Percentiles rank a stretch among this genome's conserved stretches.
Conservation (phyloP, 2,797 vertebrate genomes). For the Phalanger gymnotis region DNA sequence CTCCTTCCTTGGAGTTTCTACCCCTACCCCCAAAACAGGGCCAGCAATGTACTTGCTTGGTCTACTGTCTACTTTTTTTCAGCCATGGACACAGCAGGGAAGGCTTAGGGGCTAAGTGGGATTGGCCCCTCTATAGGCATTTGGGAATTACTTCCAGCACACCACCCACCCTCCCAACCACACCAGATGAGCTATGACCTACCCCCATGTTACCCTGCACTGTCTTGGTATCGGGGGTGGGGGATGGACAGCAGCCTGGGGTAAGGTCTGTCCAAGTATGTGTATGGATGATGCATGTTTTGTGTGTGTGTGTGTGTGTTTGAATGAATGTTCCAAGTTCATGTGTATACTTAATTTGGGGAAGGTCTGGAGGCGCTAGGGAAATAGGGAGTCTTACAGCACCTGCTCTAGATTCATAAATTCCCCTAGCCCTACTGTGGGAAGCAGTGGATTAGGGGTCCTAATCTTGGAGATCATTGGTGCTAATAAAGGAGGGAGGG, state of each 20-base stretch:
- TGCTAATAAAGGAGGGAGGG: constrained; percentile 76
- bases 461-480: constrained; percentile 80
- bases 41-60: constrained; percentile 70
- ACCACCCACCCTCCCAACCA: neutral
- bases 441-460: constrained; percentile 73
- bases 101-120: constrained; percentile 36
- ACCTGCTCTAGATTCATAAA: constrained; percentile 76
- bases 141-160: constrained; percentile 56
- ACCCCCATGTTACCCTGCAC: constrained; percentile 11
- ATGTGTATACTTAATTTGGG: neutral
- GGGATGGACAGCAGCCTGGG: neutral
- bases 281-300: neutral
- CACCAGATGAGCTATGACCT: constrained; percentile 70
- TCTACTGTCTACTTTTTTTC: constrained; percentile 65
- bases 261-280: neutral
- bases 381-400: constrained; percentile 67
- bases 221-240: neutral
- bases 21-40: constrained; percentile 33
- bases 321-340: constrained; percentile 43
- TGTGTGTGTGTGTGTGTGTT: constrained; percentile 33
- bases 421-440: constrained; percentile 75
- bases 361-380: constrained; percentile 33
- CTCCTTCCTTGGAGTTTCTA: constrained; percentile 35
- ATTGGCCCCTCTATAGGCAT: constrained; percentile 60
- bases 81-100: constrained; percentile 58